Evolutionary conservation across 2,113 vertebrate species (phyloP).

Genomic region (Paedocypris sp.): DNA sequence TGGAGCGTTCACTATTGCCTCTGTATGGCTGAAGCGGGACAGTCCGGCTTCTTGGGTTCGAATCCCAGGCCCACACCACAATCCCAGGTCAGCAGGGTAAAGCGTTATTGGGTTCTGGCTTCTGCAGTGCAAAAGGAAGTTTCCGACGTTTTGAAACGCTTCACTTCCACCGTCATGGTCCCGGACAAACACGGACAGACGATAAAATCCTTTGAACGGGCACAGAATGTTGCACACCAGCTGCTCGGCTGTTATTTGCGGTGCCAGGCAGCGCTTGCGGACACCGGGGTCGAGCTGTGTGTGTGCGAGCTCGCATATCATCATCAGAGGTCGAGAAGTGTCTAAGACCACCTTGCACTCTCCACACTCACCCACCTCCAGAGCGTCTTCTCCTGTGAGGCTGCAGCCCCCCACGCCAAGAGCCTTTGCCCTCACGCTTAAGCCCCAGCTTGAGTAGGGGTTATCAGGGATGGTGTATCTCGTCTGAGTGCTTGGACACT

Average conservation of each 20-base stretch:
- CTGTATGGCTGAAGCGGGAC: slow-evolving; percentile 57
- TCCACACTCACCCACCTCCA: slow-evolving; percentile 40
- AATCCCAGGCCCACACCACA: slow-evolving; percentile 58
- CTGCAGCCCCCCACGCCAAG: slow-evolving; percentile 54
- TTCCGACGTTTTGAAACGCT: slow-evolving; percentile 58
- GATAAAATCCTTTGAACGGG: slow-evolving; percentile 57
- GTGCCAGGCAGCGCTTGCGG: slow-evolving; percentile 55
- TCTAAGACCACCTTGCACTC: slow-evolving; percentile 47
- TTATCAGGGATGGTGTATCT: slow-evolving; percentile 55
- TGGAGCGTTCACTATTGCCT: slow-evolving; percentile 54
- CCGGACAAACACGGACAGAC: slow-evolving; percentile 62
- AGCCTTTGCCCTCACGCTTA: slow-evolving; percentile 44
- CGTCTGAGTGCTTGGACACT: slow-evolving; percentile 42
- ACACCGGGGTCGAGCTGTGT: slow-evolving; percentile 43
- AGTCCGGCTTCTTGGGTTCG: slow-evolving; percentile 52
- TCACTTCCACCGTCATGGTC: slow-evolving; percentile 47
- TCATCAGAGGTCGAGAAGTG: slow-evolving; percentile 53
- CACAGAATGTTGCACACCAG: slow-evolving; percentile 63
- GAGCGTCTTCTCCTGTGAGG: slow-evolving; percentile 42
- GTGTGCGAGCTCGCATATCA: slow-evolving; percentile 55
- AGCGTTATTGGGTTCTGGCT: slow-evolving; percentile 43
- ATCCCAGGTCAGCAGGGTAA: slow-evolving; percentile 56
- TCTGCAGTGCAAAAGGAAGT: slow-evolving; percentile 59
- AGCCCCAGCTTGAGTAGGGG: slow-evolving; percentile 65
- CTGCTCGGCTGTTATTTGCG: slow-evolving; percentile 56